These are phyloP conservation scores for Stegostoma tigrinum DNA, from an alignment of 2,113 vertebrate genomes.

Conservation along the genomic window DNA sequence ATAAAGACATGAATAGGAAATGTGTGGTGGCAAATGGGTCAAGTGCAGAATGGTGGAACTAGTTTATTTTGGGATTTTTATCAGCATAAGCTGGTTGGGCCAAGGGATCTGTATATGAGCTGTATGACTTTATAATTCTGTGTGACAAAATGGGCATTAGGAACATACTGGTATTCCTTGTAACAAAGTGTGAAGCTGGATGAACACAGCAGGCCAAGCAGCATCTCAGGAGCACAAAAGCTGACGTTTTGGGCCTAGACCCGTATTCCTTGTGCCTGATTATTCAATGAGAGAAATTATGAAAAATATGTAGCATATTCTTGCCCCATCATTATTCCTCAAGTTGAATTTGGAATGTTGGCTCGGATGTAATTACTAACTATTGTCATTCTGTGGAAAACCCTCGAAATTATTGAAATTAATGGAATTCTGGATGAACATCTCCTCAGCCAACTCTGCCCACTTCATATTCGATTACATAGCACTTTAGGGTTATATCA, in stretches of 20 bases:
- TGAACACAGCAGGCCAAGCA: too few relatives aligned
- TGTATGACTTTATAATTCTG: too few relatives aligned
- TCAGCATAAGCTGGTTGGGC: too few relatives aligned
- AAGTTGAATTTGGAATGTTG: neutral
- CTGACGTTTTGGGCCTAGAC: too few relatives aligned
- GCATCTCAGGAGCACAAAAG: too few relatives aligned
- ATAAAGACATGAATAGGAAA: too few relatives aligned
- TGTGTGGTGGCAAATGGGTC: too few relatives aligned
- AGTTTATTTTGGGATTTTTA: too few relatives aligned
- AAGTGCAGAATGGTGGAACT: too few relatives aligned
- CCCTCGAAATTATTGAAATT: neutral
- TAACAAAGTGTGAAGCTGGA: too few relatives aligned
- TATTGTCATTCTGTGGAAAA: neutral
- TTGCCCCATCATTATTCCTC: neutral
- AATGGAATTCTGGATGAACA: neutral
- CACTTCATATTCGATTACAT: neutral
- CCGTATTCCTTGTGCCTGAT: neutral
- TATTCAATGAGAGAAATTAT: neutral
- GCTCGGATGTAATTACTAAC: neutral
- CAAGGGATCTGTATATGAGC: too few relatives aligned
- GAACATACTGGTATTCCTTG: neutral
- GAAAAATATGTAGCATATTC: neutral
- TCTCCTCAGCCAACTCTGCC: neutral
- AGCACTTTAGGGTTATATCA: neutral
- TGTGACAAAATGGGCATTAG: neutral